Evolutionary conservation across 2,113 vertebrate genomes (phyloP).

Genomic region (Gymnocephalus cernua): DNA sequence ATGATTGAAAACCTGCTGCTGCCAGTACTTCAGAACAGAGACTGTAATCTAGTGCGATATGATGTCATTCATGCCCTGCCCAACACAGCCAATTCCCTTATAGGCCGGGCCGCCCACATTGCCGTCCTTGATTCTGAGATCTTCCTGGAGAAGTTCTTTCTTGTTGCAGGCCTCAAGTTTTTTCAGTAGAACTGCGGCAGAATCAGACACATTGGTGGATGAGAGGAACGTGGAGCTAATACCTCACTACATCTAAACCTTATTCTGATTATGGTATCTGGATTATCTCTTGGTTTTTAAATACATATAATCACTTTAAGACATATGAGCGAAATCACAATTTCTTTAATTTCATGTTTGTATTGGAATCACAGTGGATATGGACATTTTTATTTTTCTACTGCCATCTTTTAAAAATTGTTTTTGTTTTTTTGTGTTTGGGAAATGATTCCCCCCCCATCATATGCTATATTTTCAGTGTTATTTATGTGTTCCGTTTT

Average conservation of each 20-base stretch:
- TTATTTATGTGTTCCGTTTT: conserved; percentile 78
- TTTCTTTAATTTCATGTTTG: conserved; percentile 85
- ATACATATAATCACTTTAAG: conserved; percentile 90
- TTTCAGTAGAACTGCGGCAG: conserved; percentile 89
- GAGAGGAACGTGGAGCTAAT: conserved; percentile 84
- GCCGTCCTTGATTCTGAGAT: conserved; percentile 99
- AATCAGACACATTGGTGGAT: conserved; percentile 39
- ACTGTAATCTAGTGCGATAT: conserved; percentile 96
- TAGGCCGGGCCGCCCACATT: conserved; percentile 98
- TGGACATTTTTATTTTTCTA: conserved; percentile 94
- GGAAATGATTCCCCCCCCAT: conserved; percentile 40
- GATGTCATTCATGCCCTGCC: conserved; percentile 98
- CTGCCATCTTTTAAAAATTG: conserved; percentile 85
- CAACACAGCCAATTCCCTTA: conserved; percentile 98
- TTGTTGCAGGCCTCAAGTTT: conserved; percentile 97
- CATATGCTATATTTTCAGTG: conserved; percentile 75
- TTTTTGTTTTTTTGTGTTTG: conserved; percentile 80
- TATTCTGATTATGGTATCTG: conserved; percentile 85
- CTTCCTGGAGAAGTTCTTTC: conserved; percentile 99
- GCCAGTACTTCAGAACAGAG: conserved; percentile 95
- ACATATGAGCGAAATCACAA: conserved; percentile 52
- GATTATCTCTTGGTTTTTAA: conserved; percentile 87
- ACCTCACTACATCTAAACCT: conserved; percentile 92
- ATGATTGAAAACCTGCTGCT: conserved; percentile 99
- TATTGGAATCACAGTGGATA: conserved; percentile 87